Percentiles rank a stretch among this genome's conserved stretches.
Conservation (phyloP, 2,797 vertebrate genomes). For the Emys orbicularis region DNA sequence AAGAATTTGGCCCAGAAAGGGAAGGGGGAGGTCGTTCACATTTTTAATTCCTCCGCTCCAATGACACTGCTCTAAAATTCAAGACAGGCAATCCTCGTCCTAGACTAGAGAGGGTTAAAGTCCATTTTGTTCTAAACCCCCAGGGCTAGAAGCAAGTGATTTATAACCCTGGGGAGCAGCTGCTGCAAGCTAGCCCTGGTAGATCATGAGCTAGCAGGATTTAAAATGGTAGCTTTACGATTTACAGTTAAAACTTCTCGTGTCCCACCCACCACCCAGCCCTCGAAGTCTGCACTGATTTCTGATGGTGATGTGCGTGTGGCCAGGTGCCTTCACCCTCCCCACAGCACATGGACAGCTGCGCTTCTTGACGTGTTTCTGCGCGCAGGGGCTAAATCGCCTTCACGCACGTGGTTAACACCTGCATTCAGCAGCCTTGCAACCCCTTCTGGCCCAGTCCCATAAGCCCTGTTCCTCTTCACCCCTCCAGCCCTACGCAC, state of each 20-base stretch:
- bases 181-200: background rate
- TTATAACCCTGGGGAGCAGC: background rate
- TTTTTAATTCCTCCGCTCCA: background rate
- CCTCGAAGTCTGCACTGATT: background rate
- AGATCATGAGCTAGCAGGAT: background rate
- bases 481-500: background rate
- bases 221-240: background rate
- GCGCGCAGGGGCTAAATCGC: background rate
- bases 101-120: background rate
- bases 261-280: accelerated
- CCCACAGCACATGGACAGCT: accelerated
- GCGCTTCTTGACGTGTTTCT: background rate
- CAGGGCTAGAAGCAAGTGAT: background rate
- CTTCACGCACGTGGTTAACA: background rate
- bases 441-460: background rate
- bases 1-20: background rate
- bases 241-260: background rate
- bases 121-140: background rate
- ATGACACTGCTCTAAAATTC: background rate
- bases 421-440: background rate
- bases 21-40: background rate
- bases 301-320: background rate
- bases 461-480: background rate
- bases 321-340: background rate
- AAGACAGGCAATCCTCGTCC: background rate